Evolutionary conservation across 2,113 vertebrate genomes (phyloP).

Genomic region (Vidua chalybeata): DNA sequence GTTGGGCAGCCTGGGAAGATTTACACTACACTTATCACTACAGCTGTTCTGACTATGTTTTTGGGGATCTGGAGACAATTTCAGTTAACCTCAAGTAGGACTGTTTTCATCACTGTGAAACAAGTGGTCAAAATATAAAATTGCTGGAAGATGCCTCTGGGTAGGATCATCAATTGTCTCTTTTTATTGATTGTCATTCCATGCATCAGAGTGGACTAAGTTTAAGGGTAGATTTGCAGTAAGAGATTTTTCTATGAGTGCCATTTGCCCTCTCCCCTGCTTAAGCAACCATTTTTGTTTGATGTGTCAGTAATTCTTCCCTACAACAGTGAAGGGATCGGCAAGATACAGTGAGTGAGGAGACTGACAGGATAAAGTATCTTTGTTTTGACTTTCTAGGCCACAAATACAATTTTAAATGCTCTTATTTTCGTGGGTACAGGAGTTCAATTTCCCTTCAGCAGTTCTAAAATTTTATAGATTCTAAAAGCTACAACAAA

Average conservation of each 20-base stretch:
- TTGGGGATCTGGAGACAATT: not conserved
- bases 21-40: not conserved
- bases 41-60: not conserved
- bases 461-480: not conserved
- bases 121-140: not conserved
- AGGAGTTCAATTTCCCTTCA: not conserved
- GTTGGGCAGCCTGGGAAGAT: not conserved
- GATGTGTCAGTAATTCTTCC: not conserved
- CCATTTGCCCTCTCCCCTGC: not conserved
- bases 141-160: not conserved
- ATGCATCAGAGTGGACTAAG: not conserved
- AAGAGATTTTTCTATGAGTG: not conserved
- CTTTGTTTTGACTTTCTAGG: not conserved
- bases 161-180: not conserved
- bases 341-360: not conserved
- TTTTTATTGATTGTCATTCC: not conserved
- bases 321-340: not conserved
- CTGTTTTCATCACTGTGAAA: not conserved
- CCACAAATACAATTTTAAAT: not conserved
- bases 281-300: not conserved
- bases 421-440: not conserved
- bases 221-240: not conserved
- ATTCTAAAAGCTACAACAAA: not conserved
- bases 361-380: not conserved
- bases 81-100: not conserved